phyloP scores from a whole-genome alignment of 2,113 vertebrate species.

The Baryphthengus martii region DNA sequence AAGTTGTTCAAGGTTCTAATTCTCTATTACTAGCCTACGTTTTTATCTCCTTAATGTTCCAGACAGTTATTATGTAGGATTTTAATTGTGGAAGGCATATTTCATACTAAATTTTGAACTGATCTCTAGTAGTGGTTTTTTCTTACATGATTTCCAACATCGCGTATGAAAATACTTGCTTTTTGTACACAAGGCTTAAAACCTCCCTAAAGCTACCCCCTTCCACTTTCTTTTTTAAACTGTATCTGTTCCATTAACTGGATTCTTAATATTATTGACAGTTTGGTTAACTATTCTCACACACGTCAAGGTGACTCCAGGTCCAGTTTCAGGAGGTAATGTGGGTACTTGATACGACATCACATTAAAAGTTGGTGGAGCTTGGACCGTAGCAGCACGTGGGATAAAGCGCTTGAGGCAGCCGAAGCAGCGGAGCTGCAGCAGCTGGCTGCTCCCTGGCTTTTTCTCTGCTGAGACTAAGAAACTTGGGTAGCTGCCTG shows the following conservation, averaged over 20 bases:
- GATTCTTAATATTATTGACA: not conserved
- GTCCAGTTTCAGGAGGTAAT: not conserved
- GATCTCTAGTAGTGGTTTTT: not conserved
- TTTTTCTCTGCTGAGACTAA: not conserved
- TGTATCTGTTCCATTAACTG: not conserved
- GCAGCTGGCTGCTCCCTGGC: not conserved
- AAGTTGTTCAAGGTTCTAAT: not conserved
- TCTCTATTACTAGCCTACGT: not conserved
- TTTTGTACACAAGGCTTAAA: not conserved
- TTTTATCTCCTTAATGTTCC: not conserved
- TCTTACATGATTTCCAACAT: not conserved
- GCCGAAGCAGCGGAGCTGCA: not conserved
- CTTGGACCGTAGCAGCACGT: fast-evolving
- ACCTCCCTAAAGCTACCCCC: not conserved
- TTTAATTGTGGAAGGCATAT: not conserved
- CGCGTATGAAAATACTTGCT: not conserved
- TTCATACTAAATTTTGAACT: not conserved
- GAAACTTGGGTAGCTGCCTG: not conserved
- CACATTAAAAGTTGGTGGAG: not conserved
- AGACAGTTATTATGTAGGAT: not conserved
- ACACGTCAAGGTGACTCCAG: not conserved
- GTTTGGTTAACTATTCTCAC: not conserved
- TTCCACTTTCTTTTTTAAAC: not conserved
- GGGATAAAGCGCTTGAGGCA: not conserved
- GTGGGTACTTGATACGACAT: not conserved